phyloP scores from a whole-genome alignment of 2,113 vertebrate genomes.

The Calypte anna region DNA sequence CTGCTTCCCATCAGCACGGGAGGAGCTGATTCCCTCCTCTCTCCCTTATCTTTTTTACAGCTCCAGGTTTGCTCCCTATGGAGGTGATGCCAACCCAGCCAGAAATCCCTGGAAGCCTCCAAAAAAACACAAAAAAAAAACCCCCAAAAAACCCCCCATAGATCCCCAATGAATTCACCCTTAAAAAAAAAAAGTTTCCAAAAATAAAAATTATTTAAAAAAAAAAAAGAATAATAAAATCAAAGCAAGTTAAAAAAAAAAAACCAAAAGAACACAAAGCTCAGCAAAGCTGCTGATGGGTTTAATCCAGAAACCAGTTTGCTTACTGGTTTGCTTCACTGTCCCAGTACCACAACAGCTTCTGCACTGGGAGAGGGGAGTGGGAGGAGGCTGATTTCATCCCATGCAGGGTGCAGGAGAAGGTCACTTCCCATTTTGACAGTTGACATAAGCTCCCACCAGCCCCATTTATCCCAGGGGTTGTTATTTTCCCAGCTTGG shows the following conservation, averaged over 20 bases:
- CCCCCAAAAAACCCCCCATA: too few species aligned
- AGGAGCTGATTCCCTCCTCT: not conserved
- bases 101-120: not conserved
- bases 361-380: not conserved
- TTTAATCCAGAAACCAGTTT: not conserved
- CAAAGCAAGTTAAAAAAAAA: not conserved
- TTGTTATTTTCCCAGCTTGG: not conserved
- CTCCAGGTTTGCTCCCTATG: not conserved
- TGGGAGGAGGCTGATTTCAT: not conserved
- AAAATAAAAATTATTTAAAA: too few species aligned
- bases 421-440: constrained; percentile 23
- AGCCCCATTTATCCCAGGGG: not conserved
- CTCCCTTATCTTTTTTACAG: not conserved
- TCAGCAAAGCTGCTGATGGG: not conserved
- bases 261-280: too few species aligned
- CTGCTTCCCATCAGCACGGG: not conserved
- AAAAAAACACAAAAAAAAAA: too few species aligned
- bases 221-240: not conserved
- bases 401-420: not conserved
- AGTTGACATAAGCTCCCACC: constrained; percentile 11
- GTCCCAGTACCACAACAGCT: not conserved
- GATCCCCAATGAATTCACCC: too few species aligned
- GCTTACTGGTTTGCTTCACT: not conserved
- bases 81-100: not conserved
- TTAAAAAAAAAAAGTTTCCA: not conserved